These are phyloP conservation scores for Solenopsis fugax DNA, from an alignment of 1,140 invertebrate species.

Conservation along the genomic window DNA sequence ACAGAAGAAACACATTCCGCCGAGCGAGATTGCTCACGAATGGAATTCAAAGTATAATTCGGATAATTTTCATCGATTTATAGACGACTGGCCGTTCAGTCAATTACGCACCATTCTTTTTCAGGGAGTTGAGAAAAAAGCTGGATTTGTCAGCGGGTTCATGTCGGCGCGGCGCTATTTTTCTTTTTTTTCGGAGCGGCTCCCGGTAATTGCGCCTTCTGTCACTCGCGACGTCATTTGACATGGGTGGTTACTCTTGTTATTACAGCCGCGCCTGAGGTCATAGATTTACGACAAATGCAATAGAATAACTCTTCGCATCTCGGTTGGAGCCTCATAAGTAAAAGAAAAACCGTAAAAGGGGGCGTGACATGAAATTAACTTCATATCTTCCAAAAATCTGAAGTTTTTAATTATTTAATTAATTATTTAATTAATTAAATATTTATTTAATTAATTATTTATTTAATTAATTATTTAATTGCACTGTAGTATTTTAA, in stretches of 20 bases:
- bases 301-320: slow-evolving; percentile 19
- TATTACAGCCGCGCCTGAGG: slow-evolving; percentile 9
- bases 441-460: too few species aligned
- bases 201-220: slow-evolving; percentile 59
- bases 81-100: slow-evolving; percentile 39
- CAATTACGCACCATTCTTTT: slow-evolving; percentile 69
- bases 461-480: slow-evolving; percentile 14
- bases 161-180: neutral
- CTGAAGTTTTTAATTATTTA: neutral
- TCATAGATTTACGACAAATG: slow-evolving; percentile 18
- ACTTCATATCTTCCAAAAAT: neutral
- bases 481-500: too few species aligned
- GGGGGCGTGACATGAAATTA: neutral
- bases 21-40: slow-evolving; percentile 54
- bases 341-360: neutral
- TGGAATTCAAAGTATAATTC: slow-evolving; percentile 53
- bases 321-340: neutral
- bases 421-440: slow-evolving; percentile 7
- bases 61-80: slow-evolving; percentile 72
- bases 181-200: neutral
- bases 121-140: slow-evolving; percentile 47
- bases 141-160: slow-evolving; percentile 44
- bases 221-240: slow-evolving; percentile 52
- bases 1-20: slow-evolving; percentile 6
- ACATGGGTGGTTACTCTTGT: slow-evolving; percentile 50